These are phyloP conservation scores for Daubentonia madagascariensis DNA, from an alignment of 2,113 vertebrate species.

Conservation along the genomic window DNA sequence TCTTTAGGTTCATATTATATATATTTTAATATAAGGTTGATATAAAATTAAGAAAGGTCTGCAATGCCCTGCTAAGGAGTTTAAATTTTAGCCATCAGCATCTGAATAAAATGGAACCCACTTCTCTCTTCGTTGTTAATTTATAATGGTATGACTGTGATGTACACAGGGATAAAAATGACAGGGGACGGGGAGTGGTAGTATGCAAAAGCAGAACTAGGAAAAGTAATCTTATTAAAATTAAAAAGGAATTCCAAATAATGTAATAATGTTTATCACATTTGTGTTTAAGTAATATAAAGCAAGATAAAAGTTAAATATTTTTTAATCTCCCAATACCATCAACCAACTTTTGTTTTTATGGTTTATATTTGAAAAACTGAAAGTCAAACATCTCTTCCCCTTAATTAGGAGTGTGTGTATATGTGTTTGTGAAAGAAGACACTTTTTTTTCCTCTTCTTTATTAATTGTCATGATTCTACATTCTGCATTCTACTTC, in stretches of 20 bases:
- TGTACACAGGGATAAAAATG: background rate
- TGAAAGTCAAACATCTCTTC: background rate
- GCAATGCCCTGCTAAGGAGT: background rate
- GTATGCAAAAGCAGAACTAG: background rate
- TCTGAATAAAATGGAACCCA: background rate
- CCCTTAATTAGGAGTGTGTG: background rate
- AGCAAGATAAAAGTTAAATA: background rate
- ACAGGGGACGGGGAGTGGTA: background rate
- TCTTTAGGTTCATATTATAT: background rate
- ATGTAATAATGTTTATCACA: background rate
- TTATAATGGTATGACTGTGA: background rate
- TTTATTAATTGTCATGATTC: background rate
- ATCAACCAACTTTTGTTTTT: background rate
- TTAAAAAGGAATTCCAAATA: background rate
- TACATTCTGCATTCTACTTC: background rate
- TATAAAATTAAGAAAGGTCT: background rate
- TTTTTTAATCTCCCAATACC: background rate
- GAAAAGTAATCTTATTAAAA: background rate
- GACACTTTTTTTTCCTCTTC: background rate
- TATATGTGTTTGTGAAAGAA: background rate
- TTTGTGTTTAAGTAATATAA: background rate
- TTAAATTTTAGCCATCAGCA: background rate
- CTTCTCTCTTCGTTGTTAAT: background rate
- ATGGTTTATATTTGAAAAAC: background rate
- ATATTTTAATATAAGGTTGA: background rate